A percentile compares a stretch with the other conserved stretches of the same genome.
Evolutionary conservation across 2,113 vertebrate species (phyloP).

Genomic region (Xiphias gladius): DNA sequence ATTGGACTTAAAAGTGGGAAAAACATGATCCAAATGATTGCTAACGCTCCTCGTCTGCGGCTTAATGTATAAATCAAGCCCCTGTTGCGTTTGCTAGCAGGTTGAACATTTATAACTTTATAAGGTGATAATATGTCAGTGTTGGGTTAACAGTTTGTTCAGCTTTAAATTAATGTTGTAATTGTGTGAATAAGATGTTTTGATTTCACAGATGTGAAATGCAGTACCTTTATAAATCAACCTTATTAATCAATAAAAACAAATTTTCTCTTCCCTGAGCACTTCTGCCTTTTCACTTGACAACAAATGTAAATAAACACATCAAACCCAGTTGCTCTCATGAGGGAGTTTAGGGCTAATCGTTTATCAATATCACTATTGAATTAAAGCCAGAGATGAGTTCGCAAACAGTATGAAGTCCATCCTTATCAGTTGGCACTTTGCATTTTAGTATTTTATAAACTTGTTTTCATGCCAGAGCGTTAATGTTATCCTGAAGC

Average conservation of each 20-base stretch:
- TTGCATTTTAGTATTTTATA: constrained; percentile 62
- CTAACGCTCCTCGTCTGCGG: not conserved
- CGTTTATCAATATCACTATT: not conserved
- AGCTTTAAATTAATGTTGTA: not conserved
- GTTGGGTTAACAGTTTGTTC: not conserved
- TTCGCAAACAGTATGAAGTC: constrained; percentile 36
- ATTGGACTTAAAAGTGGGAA: not conserved
- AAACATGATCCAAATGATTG: not conserved
- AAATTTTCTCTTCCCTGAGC: not conserved
- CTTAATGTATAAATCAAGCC: not conserved
- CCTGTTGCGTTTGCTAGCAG: not conserved
- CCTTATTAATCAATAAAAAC: not conserved
- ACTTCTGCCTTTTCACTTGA: not conserved
- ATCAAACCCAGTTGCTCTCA: not conserved
- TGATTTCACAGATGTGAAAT: not conserved
- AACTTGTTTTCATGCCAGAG: constrained; percentile 46
- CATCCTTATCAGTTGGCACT: constrained; percentile 58
- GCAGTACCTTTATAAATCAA: not conserved
- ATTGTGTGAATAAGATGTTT: not conserved
- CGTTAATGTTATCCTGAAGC: constrained; percentile 22
- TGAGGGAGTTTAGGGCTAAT: not conserved
- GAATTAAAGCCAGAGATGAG: constrained; percentile 32
- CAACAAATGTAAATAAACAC: constrained; percentile 2
- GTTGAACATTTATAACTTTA: not conserved
- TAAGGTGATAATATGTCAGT: not conserved